Percentiles rank a stretch among this genome's conserved stretches.
phyloP scores from a whole-genome alignment of 2,113 vertebrate genomes.

The Pao palembangensis region DNA sequence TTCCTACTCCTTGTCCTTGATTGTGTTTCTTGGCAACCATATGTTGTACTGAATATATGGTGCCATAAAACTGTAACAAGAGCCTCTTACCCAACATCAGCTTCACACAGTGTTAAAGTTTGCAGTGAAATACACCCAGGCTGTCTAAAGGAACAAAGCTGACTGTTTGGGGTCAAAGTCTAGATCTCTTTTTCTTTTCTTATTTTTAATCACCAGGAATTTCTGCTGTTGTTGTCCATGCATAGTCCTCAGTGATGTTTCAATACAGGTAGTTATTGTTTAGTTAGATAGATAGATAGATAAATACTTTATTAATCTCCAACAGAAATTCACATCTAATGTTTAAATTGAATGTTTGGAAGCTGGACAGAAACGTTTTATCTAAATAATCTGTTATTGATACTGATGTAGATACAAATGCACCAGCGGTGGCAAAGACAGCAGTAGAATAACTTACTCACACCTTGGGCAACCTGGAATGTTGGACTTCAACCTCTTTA shows the following conservation, averaged over 20 bases:
- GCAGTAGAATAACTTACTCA: not conserved
- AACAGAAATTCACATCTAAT: no score
- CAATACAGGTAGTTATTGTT: no score
- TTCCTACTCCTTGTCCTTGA: not conserved
- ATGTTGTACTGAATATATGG: constrained; percentile 40
- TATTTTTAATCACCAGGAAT: not conserved
- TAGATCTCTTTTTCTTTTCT: not conserved
- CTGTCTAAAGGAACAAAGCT: no score
- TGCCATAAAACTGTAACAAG: constrained; percentile 16
- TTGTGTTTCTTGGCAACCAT: constrained; percentile 15
- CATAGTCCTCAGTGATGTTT: not conserved
- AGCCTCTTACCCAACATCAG: constrained; percentile 4
- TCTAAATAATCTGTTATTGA: not conserved
- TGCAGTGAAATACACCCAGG: not conserved
- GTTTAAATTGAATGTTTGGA: no score
- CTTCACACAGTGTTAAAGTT: not conserved
- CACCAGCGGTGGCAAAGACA: no score
- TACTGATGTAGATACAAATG: not conserved
- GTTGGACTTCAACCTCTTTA: constrained; percentile 70
- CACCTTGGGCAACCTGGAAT: constrained; percentile 22
- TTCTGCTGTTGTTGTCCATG: no score
- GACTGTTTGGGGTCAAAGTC: constrained; percentile 10
- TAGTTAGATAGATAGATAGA: no score
- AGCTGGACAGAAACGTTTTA: not conserved
- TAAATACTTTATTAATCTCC: no score